Percentiles rank a stretch among this genome's conserved stretches.
phyloP scores from a whole-genome alignment of 2,113 vertebrate genomes.

The Ovibos moschatus region DNA sequence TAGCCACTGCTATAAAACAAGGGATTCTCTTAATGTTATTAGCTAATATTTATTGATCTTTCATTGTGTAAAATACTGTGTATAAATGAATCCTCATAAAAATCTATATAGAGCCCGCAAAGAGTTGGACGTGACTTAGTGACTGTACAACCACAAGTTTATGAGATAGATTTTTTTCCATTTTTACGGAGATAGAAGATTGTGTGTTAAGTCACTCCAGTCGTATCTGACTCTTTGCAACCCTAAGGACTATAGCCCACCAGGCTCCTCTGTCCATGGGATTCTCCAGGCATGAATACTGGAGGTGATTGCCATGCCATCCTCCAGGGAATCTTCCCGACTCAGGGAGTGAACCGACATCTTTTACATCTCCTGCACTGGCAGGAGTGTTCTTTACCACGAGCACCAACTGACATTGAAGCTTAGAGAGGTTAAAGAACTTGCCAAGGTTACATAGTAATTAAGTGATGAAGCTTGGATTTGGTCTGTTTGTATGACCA shows the following conservation, averaged over 20 bases:
- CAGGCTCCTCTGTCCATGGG: background rate
- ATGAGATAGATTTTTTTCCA: background rate
- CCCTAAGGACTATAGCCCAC: background rate
- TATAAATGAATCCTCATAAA: background rate
- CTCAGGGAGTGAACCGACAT: background rate
- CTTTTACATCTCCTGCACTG: background rate
- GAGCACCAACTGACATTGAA: background rate
- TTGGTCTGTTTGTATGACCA: background rate
- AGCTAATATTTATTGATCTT: background rate
- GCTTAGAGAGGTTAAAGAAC: background rate
- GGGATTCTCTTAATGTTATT: background rate
- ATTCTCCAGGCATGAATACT: background rate
- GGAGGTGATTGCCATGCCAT: background rate
- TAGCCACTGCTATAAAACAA: background rate
- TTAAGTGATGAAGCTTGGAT: background rate
- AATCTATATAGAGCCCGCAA: background rate
- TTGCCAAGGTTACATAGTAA: background rate
- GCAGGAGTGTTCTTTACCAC: background rate
- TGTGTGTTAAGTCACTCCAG: background rate
- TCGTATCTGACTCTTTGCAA: background rate
- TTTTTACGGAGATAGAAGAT: background rate
- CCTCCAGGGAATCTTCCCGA: background rate
- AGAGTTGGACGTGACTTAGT: background rate
- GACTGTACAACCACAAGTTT: background rate
- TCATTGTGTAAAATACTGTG: background rate